Conservation (phyloP, 2,888 invertebrate genomes). For the Toxonevra muliebris region DNA sequence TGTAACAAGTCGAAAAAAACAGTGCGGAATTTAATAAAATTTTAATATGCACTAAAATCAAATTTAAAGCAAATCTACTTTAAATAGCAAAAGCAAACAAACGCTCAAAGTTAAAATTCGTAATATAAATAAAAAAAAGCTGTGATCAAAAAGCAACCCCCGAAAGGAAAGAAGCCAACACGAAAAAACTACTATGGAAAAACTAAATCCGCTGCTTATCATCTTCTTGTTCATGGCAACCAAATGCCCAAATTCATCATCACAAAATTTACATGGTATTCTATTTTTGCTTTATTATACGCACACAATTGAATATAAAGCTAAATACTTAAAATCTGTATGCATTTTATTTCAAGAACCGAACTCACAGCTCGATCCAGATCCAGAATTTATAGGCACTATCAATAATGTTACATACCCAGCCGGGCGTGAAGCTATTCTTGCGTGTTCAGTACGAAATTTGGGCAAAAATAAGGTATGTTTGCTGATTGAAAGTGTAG, state of each 20-base stretch:
- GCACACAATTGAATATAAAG: not conserved
- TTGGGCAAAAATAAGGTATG: slow-evolving; percentile 64
- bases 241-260: slow-evolving; percentile 54
- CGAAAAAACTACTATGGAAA: slow-evolving; percentile 47
- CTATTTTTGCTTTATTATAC: not conserved
- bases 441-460: slow-evolving; percentile 64
- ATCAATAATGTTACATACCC: slow-evolving; percentile 66
- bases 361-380: slow-evolving; percentile 62
- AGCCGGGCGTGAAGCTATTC: slow-evolving; percentile 64
- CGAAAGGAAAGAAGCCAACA: slow-evolving; percentile 6
- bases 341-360: slow-evolving; percentile 44
- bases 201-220: slow-evolving; percentile 48
- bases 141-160: not conserved
- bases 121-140: not conserved
- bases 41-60: not conserved
- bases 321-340: slow-evolving; percentile 12
- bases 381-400: slow-evolving; percentile 64
- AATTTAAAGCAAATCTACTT: not conserved
- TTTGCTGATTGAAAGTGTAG: no score
- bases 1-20: not conserved
- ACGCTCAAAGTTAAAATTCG: slow-evolving; percentile 10
- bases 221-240: slow-evolving; percentile 56
- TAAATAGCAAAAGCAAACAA: not conserved
- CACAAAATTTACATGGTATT: slow-evolving; percentile 61
- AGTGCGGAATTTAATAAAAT: not conserved